A percentile compares a stretch with the other conserved stretches of the same genome.
Conservation (phyloP, 2,797 vertebrate genomes). For the Helicolenus hilgendorfi region DNA sequence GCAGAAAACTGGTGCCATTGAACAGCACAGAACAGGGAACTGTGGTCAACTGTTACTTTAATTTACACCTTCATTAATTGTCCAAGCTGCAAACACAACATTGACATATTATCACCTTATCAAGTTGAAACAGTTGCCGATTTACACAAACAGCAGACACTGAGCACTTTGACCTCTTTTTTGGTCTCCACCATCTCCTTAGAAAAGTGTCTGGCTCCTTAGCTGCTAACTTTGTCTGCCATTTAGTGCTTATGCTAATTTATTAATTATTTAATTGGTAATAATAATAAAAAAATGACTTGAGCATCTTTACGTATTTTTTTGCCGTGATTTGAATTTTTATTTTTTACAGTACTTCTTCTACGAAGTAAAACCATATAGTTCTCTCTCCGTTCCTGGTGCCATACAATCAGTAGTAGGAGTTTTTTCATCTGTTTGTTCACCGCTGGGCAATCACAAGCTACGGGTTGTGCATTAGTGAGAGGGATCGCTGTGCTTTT, state of each 20-base stretch:
- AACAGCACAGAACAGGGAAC: too few species aligned
- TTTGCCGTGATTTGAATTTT: neutral
- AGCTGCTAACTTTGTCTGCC: neutral
- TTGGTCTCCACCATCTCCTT: too few species aligned
- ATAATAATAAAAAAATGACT: neutral
- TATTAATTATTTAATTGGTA: neutral
- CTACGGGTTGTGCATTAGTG: neutral
- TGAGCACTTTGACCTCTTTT: neutral
- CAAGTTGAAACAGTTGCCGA: neutral
- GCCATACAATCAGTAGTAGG: neutral
- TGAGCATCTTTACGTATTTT: neutral
- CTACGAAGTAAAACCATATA: too few species aligned
- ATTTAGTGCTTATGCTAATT: neutral
- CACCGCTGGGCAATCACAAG: slow-evolving; percentile 3
- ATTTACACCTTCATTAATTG: neutral
- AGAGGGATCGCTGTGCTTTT: neutral
- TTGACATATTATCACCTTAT: too few species aligned
- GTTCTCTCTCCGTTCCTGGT: fast-evolving
- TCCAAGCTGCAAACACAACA: neutral
- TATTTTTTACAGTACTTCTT: too few species aligned
- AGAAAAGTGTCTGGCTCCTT: neutral
- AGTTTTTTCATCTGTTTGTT: slow-evolving; percentile 6
- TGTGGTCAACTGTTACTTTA: neutral
- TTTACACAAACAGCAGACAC: neutral
- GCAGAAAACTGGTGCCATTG: neutral